phyloP scores from a whole-genome alignment of 2,797 vertebrate species.

The Epinephelus awoara region DNA sequence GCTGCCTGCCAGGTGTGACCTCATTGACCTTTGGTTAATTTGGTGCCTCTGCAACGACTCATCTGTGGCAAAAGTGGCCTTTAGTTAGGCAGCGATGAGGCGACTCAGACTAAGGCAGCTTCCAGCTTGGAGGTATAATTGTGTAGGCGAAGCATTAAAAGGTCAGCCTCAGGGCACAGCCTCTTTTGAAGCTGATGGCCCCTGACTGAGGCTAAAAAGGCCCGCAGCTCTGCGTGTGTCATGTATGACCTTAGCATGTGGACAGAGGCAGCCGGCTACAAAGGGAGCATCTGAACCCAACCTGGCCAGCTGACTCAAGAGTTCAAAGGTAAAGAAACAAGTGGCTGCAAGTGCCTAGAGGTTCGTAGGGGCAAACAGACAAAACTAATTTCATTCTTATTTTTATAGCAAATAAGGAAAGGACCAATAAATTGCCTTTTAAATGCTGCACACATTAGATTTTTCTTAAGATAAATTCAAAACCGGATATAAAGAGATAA shows the following conservation, averaged over 20 bases:
- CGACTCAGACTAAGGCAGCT: neutral
- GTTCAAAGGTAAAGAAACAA: conserved; percentile 31
- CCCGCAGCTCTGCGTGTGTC: conserved; percentile 31
- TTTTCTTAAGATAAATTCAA: neutral
- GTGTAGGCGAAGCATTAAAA: conserved; percentile 46
- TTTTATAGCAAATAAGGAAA: neutral
- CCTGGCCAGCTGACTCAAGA: conserved; percentile 21
- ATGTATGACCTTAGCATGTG: conserved; percentile 56
- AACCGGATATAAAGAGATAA: neutral
- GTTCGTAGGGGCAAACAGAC: neutral
- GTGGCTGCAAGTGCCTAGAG: neutral
- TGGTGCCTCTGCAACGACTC: conserved; percentile 44
- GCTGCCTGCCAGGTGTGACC: conserved; percentile 59
- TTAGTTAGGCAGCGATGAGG: conserved; percentile 27
- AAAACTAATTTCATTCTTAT: conserved; percentile 1
- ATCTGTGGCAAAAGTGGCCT: conserved; percentile 49
- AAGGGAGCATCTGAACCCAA: conserved; percentile 47
- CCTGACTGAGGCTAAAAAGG: conserved; percentile 51
- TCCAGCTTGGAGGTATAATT: conserved; percentile 40
- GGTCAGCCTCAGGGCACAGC: conserved; percentile 45
- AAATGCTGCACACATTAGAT: neutral
- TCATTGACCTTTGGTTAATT: conserved; percentile 64
- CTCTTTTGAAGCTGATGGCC: conserved; percentile 67
- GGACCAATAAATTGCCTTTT: neutral
- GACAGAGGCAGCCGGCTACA: conserved; percentile 22